Percentiles rank a stretch among this genome's conserved stretches.
These are phyloP conservation scores for Serranochromis macrocephalus DNA, from an alignment of 2,113 vertebrate species.

Conservation along the genomic window DNA sequence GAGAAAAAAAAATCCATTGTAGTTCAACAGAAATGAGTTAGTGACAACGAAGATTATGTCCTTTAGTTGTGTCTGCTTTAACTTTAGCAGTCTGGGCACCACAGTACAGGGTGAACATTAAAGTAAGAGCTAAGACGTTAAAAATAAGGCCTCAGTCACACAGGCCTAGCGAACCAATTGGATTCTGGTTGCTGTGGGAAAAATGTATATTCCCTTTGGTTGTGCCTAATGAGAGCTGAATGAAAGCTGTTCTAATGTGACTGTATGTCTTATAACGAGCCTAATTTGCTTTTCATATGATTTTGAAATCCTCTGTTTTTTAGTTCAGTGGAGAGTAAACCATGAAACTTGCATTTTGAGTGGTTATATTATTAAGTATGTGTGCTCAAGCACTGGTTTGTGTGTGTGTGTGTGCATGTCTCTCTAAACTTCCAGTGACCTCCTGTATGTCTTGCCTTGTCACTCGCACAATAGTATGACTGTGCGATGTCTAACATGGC, in stretches of 20 bases:
- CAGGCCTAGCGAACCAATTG: not conserved
- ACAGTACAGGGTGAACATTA: not conserved
- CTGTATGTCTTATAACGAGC: not conserved
- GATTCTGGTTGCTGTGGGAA: not conserved
- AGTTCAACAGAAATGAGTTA: not conserved
- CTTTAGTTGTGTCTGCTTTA: not conserved
- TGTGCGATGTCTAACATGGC: conserved; percentile 42
- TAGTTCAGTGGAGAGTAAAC: not conserved
- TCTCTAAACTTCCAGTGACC: not conserved
- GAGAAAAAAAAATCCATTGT: not conserved
- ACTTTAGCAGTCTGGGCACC: not conserved
- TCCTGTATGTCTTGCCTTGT: not conserved
- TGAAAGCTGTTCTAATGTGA: not conserved
- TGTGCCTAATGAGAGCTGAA: not conserved
- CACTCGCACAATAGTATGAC: conserved; percentile 45
- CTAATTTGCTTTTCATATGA: not conserved
- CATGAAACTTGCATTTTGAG: not conserved
- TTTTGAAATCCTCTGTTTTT: not conserved
- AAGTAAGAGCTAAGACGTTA: not conserved
- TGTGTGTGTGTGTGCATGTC: not conserved
- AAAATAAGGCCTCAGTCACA: not conserved
- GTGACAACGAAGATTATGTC: not conserved
- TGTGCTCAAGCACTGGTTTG: not conserved
- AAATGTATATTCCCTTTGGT: not conserved
- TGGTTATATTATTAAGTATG: not conserved